Evolutionary conservation across 2,113 vertebrate genomes (phyloP), one percentile per base, ranked within the genome.

Genomic region (Sapajus apella): DNA sequence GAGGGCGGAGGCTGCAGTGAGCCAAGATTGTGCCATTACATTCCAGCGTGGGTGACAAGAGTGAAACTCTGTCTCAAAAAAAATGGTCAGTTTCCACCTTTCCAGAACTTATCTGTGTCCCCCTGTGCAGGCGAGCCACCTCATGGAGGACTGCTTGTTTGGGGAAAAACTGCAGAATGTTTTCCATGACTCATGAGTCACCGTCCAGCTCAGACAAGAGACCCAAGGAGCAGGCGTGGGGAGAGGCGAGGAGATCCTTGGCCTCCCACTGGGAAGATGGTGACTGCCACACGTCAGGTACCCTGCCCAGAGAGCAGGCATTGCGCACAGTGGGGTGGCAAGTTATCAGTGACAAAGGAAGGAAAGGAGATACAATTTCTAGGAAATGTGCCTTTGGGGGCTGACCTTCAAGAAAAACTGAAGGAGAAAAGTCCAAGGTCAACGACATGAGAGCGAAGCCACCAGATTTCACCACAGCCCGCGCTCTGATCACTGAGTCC

Each of bases 151-250:
- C 2, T 30, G 73, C 17, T 45, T 6, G 21, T 76, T 45, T 13
- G 58, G 81, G 82, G 32, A 35, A 85, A 66, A 55, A 35, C 21
- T 50, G 37, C 68, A 79, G 23, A 70, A 37, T 2, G 1, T 61
- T 84, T 72, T 75, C 37, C 8, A 1, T 32, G 47, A 25, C 58
- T 20, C 9, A 3, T 30, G 90, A 37, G 6, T 76, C 56, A 66
- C 8, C 0, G 0, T 45, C 17, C 18, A 5, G 20, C 10, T 55
- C 12, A 30, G 11, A 66, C 0, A 21, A 32, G 50, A 77, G 30
- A 40, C 25, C 25, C 6, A 50, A 43, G 66, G n/a, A 11, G 27
- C 6, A 35, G 27, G 35, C 8, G 12, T 3, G 1, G 37, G 9
- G 35, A 17, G 6, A 5, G 12, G 10, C 30, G 13, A 40, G 37